Percentiles rank a stretch among this genome's conserved stretches.
These are phyloP conservation scores for Limnephilus marmoratus DNA, from an alignment of 2,888 invertebrate species.

Conservation along the genomic window DNA sequence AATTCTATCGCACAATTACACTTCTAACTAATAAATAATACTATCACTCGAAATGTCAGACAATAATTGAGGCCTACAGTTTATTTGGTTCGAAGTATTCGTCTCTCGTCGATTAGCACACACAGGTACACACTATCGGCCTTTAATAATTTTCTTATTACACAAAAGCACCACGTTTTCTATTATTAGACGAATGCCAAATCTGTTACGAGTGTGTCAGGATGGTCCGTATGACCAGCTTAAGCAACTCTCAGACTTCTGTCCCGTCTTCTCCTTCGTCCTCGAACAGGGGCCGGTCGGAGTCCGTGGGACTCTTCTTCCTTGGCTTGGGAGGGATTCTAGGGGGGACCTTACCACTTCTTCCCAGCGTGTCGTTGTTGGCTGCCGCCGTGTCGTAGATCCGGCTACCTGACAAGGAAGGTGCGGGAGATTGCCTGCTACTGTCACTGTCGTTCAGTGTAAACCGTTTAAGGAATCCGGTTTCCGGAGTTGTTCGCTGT, in stretches of 20 bases:
- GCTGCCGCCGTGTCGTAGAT: conserved; percentile 68
- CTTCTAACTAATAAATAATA: conserved; percentile 26
- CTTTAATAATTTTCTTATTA: conserved; percentile 49
- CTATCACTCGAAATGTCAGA: conserved; percentile 33
- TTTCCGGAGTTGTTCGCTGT: conserved; percentile 78
- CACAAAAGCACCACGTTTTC: conserved; percentile 57
- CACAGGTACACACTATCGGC: conserved; percentile 6
- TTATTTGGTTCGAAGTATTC: conserved; percentile 25
- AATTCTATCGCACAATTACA: conserved; percentile 1
- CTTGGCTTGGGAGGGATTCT: conserved; percentile 91
- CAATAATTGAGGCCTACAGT: conserved; percentile 24
- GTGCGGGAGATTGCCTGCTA: conserved; percentile 68
- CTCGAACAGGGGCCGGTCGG: conserved; percentile 87
- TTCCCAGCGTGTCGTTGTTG: conserved; percentile 75
- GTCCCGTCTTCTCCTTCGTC: conserved; percentile 94
- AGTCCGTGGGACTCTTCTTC: conserved; percentile 82
- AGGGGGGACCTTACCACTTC: conserved; percentile 85
- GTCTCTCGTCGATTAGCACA: conserved; percentile 46
- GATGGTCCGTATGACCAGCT: conserved; percentile 70
- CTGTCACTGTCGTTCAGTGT: conserved; percentile 68
- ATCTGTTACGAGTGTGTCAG: conserved; percentile 67
- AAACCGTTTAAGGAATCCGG: conserved; percentile 73
- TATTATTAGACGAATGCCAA: not conserved
- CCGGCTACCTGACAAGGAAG: conserved; percentile 67
- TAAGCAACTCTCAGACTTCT: conserved; percentile 84